Evolutionary conservation across 2,888 invertebrate genomes (phyloP).

Genomic region (Podotricha telesiphe): DNA sequence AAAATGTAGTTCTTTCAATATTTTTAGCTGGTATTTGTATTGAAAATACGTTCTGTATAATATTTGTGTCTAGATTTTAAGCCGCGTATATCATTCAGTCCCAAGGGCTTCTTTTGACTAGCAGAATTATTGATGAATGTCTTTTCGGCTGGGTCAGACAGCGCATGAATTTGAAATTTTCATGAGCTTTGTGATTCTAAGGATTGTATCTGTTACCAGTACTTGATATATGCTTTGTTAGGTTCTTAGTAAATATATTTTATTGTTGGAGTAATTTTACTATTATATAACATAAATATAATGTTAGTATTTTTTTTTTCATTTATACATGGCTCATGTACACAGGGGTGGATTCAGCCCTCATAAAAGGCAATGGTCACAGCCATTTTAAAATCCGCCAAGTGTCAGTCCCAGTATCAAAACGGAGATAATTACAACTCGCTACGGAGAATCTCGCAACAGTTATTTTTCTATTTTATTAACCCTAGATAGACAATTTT

Average conservation of each 20-base stretch:
- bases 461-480: no score
- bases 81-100: slow-evolving; percentile 23
- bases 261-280: background rate
- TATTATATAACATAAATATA: background rate
- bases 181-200: slow-evolving; percentile 14
- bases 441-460: no score
- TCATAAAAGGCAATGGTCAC: no score
- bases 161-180: slow-evolving; percentile 17
- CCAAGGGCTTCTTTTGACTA: slow-evolving; percentile 21
- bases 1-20: slow-evolving; percentile 10
- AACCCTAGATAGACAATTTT: no score
- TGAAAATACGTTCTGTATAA: background rate
- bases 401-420: no score
- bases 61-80: slow-evolving; percentile 6
- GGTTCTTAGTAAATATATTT: background rate
- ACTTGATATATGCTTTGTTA: background rate
- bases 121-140: slow-evolving; percentile 28
- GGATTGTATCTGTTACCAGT: slow-evolving; percentile 12
- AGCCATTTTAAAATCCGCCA: no score
- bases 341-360: no score
- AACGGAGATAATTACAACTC: no score
- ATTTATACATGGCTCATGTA: no score
- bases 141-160: slow-evolving; percentile 16
- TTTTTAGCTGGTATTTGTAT: background rate
- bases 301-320: no score